Conservation (phyloP, 2,888 invertebrate genomes). For the Tetrapedia diversipes region DNA sequence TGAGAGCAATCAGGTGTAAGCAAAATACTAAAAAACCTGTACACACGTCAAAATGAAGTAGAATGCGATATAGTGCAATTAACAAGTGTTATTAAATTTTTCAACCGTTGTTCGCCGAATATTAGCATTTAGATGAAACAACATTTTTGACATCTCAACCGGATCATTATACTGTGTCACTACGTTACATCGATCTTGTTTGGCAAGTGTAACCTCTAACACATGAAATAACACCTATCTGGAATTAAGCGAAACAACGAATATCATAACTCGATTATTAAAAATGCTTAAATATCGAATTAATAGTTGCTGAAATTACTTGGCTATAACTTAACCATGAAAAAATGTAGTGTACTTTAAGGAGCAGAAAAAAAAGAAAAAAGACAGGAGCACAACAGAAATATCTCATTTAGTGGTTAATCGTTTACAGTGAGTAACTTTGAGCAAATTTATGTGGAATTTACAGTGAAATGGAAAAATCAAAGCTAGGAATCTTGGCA, state of each 20-base stretch:
- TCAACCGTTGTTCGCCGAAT: background rate
- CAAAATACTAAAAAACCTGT: background rate
- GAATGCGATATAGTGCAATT: background rate
- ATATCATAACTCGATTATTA: background rate
- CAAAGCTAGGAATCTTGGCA: slow-evolving; percentile 1
- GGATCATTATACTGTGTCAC: too few species aligned
- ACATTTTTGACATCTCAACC: background rate
- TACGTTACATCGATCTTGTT: too few species aligned
- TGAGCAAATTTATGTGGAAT: background rate
- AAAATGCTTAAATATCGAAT: background rate
- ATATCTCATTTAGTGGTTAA: background rate
- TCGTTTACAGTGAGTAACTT: too few species aligned
- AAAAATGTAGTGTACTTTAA: background rate
- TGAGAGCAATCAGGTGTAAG: background rate
- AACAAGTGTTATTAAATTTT: background rate
- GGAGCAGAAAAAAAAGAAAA: background rate
- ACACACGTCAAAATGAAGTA: background rate
- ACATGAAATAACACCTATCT: background rate
- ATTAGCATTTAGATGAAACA: background rate
- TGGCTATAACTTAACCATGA: background rate
- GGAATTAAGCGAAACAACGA: background rate
- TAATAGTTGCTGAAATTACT: background rate
- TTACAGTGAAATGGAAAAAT: slow-evolving; percentile 1
- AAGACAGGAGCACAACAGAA: background rate
- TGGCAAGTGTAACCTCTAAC: too few species aligned